Conservation (phyloP, 2,888 invertebrate species). For the Arge pagana region DNA sequence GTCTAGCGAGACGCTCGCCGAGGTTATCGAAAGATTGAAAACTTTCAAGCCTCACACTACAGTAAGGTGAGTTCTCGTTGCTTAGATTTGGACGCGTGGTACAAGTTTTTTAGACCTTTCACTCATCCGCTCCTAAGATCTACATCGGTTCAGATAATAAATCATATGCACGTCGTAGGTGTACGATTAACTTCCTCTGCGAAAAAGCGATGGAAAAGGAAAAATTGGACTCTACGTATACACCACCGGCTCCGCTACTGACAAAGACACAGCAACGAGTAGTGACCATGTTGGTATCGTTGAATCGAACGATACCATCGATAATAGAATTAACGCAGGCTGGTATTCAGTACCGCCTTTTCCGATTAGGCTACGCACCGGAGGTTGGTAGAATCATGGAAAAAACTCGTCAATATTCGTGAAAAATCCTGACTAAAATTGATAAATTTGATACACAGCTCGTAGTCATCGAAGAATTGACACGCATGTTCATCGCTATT, state of each 20-base stretch:
- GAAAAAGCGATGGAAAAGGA: slow-evolving; percentile 36
- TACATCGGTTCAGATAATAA: too few relatives aligned
- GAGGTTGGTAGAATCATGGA: too few relatives aligned
- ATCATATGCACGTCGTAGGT: slow-evolving; percentile 38
- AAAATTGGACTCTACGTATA: slow-evolving; percentile 49
- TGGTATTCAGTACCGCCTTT: slow-evolving; percentile 45
- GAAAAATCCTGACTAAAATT: not conserved
- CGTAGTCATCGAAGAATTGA: slow-evolving; percentile 35
- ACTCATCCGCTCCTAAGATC: too few relatives aligned
- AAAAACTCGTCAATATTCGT: slow-evolving; percentile 5
- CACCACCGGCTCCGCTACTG: slow-evolving; percentile 60
- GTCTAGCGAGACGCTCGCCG: slow-evolving; percentile 36
- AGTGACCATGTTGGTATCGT: slow-evolving; percentile 50
- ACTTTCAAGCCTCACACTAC: slow-evolving; percentile 33
- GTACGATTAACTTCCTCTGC: slow-evolving; percentile 39
- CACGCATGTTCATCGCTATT: slow-evolving; percentile 42
- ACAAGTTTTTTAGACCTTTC: too few relatives aligned
- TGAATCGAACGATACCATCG: slow-evolving; percentile 45
- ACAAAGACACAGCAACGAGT: slow-evolving; percentile 56
- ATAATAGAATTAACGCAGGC: slow-evolving; percentile 36
- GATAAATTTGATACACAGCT: slow-evolving; percentile 29
- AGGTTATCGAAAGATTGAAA: slow-evolving; percentile 36
- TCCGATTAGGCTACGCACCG: slow-evolving; percentile 31
- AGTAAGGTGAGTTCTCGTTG: slow-evolving; percentile 40
- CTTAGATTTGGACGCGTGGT: too few relatives aligned